Percentiles rank a stretch among this genome's conserved stretches.
phyloP scores from a whole-genome alignment of 2,888 invertebrate genomes.

The Catotricha subobsoleta region DNA sequence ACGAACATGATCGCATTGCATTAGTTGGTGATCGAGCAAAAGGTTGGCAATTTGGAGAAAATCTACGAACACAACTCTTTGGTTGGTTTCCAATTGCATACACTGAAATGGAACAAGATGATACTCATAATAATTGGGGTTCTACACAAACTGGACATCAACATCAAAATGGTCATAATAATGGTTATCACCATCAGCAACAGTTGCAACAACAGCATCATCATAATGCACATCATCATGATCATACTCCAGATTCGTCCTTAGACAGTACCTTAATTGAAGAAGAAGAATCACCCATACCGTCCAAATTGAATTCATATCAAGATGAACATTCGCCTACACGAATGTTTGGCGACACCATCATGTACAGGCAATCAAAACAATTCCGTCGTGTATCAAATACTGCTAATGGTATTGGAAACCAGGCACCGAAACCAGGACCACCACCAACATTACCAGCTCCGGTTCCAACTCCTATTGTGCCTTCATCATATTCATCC shows the following conservation, averaged over 20 bases:
- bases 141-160: conserved; percentile 12
- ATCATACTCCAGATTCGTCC: conserved; percentile 14
- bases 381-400: conserved; percentile 35
- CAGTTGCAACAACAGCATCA: conserved; percentile 13
- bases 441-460: conserved; percentile 57
- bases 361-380: conserved; percentile 33
- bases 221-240: conserved; percentile 8
- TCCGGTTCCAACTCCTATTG: conserved; percentile 42
- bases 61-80: conserved; percentile 72
- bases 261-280: conserved; percentile 10
- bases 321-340: conserved; percentile 31
- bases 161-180: conserved; percentile 9
- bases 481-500: conserved; percentile 20
- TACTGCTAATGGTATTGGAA: background rate
- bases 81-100: conserved; percentile 96
- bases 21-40: conserved; percentile 80
- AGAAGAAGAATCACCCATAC: conserved; percentile 6
- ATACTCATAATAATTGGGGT: conserved; percentile 7
- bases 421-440: conserved; percentile 37
- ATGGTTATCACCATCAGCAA: background rate
- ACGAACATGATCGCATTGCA: conserved; percentile 75
- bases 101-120: conserved; percentile 55
- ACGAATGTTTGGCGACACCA: conserved; percentile 57
- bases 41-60: conserved; percentile 96
- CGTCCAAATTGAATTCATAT: conserved; percentile 6